Percentiles rank a stretch among this genome's conserved stretches.
phyloP scores from a whole-genome alignment of 1,140 invertebrate species.

The Aphidius gifuensis region DNA sequence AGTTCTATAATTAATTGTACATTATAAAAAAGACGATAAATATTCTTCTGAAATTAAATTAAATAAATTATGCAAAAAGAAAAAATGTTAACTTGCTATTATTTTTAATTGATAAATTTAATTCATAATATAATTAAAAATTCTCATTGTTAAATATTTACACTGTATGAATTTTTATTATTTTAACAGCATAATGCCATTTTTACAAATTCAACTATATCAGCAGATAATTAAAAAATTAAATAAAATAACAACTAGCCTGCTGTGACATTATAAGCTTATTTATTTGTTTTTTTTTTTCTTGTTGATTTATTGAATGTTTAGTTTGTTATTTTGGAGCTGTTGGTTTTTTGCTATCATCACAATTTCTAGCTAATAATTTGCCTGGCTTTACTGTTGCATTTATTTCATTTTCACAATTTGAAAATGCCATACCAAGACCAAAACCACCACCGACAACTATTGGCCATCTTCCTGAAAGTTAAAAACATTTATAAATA shows the following conservation, averaged over 20 bases:
- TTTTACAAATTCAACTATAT: slow-evolving; percentile 29
- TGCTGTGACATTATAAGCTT: slow-evolving; percentile 15
- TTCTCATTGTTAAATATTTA: slow-evolving; percentile 26
- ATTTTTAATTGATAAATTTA: too few species aligned
- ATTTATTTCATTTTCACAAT: slow-evolving; percentile 69
- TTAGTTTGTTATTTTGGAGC: background rate
- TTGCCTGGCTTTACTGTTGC: slow-evolving; percentile 33
- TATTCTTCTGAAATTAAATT: too few species aligned
- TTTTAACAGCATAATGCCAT: slow-evolving; percentile 31
- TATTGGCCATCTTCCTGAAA: slow-evolving; percentile 68
- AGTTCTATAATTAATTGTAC: too few species aligned
- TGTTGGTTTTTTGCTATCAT: slow-evolving; percentile 4
- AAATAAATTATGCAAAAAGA: too few species aligned
- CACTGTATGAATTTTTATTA: slow-evolving; percentile 35
- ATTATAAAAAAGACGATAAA: too few species aligned
- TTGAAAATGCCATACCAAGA: slow-evolving; percentile 72
- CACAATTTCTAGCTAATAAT: slow-evolving; percentile 21
- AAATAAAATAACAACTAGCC: slow-evolving; percentile 3
- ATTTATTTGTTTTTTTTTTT: slow-evolving; percentile 7
- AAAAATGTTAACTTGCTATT: too few species aligned
- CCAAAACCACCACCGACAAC: slow-evolving; percentile 70
- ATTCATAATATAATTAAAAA: too few species aligned
- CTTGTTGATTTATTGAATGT: background rate
- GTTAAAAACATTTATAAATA: background rate
- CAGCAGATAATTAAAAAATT: slow-evolving; percentile 8